A percentile compares a stretch with the other conserved stretches of the same genome.
Conservation (phyloP, 2,888 invertebrate genomes). For the Exephanes ischioxanthus region DNA sequence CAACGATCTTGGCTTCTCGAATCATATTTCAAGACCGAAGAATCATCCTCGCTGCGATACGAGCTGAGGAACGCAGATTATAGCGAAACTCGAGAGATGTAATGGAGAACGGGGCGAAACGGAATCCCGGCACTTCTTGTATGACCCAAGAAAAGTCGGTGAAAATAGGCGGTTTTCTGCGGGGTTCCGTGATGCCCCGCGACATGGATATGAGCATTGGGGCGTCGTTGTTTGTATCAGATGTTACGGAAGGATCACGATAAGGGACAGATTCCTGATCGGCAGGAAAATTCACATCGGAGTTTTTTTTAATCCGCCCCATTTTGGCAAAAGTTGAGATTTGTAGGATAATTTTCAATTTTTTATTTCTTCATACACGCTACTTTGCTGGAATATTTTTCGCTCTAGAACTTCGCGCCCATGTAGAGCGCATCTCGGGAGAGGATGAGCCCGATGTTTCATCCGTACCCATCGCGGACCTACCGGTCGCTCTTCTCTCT, state of each 20-base stretch:
- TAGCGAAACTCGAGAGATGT: neutral
- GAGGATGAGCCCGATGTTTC: constrained; percentile 27
- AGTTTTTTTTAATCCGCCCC: neutral
- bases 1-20: neutral
- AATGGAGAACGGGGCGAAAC: neutral
- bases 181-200: neutral
- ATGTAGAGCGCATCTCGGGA: constrained; percentile 29
- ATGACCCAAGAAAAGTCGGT: too few relatives aligned
- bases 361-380: neutral
- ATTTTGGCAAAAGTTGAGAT: neutral
- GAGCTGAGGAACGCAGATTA: neutral
- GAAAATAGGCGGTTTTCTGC: too few relatives aligned
- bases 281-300: too few relatives aligned
- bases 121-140: too few relatives aligned
- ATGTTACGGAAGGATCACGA: too few relatives aligned
- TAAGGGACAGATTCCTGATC: too few relatives aligned
- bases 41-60: neutral
- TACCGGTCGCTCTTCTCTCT: constrained; percentile 33
- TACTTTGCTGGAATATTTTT: constrained; percentile 24
- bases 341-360: neutral
- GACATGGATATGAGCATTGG: neutral
- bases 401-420: constrained; percentile 60
- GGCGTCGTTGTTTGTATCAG: neutral
- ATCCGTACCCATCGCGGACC: constrained; percentile 7
- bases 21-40: neutral